Evolutionary conservation across 2,797 vertebrate genomes (phyloP), one percentile per base, ranked within the genome.

Genomic region (Thunnus albacares): DNA sequence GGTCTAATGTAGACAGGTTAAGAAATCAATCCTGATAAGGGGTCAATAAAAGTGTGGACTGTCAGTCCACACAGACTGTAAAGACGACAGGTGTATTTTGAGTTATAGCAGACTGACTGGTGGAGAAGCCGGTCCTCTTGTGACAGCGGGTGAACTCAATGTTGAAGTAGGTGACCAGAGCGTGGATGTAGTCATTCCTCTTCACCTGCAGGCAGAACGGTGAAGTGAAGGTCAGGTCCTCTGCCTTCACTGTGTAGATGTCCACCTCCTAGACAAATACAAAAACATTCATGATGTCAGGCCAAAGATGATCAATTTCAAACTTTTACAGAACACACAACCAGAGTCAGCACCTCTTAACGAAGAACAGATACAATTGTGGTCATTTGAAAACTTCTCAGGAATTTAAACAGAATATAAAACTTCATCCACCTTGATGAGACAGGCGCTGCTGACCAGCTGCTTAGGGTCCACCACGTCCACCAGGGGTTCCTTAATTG

Each of bases 141-240:
- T 98, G 97, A 85, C 97, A 98, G 77, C 97, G 96, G 0, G 97
- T 98, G 90, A 98, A 98, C 93, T 98, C 98, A 0, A 98, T 99
- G 95, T 98, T 99, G 94, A 99, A 99, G 89, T 98, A 98, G 18
- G 97, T 97, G 53, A 98, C 98, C 45, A 99, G 90, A 0, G 97
- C 98, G 0, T 99, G 98, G 81, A 98, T 97, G 70, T 99, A 99
- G 82, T 99, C 98, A 0, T 98, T 99, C 80, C 97, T 96, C 89
- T 98, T 99, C 88, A 98, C 97, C 87, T 98, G 98, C 79, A 99
- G 96, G 92, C 98, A 98, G 94, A 99, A 99, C 0, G 98, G 98
- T 0, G 98, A 97, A 0, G 97, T 97, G 94, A 99, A 99, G 75
- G 95, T 97, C 87, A 99, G 92, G 90, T 99, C 98, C 11, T 98